A percentile compares a stretch with the other conserved stretches of the same genome.
These are phyloP conservation scores for Myotis planiceps DNA, from an alignment of 2,797 vertebrate genomes.

Conservation along the genomic window DNA sequence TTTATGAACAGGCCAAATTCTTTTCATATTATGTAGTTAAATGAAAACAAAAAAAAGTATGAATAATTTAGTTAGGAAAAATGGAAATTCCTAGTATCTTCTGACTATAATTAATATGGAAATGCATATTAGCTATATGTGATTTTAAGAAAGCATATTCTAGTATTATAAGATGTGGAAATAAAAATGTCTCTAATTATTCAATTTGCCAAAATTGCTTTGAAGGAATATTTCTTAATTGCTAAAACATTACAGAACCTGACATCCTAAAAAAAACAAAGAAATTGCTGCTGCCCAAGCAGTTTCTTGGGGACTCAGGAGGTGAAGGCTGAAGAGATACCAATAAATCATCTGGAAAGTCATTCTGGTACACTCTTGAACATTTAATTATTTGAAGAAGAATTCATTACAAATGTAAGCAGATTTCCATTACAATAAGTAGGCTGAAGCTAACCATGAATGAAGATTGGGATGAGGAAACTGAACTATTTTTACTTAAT, in stretches of 20 bases:
- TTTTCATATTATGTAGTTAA: constrained; percentile 42
- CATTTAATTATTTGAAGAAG: constrained; percentile 11
- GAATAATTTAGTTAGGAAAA: background rate
- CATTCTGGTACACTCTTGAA: background rate
- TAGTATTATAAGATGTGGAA: background rate
- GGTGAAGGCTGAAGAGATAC: background rate
- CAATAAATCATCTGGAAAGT: constrained; percentile 9
- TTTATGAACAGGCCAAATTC: background rate
- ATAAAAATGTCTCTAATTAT: background rate
- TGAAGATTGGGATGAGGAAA: background rate
- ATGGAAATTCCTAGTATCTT: background rate
- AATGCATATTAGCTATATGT: background rate
- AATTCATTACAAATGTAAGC: constrained; percentile 13
- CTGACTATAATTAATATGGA: background rate
- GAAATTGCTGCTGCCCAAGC: background rate
- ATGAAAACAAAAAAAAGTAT: background rate
- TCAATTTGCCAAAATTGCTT: background rate
- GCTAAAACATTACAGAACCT: background rate
- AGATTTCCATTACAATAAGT: background rate
- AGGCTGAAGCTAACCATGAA: background rate
- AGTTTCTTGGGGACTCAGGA: background rate
- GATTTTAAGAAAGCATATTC: background rate
- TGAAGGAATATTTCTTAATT: background rate
- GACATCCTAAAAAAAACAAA: background rate
- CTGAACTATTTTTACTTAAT: background rate